Evolutionary conservation across 1,140 invertebrate genomes (phyloP).

Genomic region (Mycetomoellerius zeteki): DNA sequence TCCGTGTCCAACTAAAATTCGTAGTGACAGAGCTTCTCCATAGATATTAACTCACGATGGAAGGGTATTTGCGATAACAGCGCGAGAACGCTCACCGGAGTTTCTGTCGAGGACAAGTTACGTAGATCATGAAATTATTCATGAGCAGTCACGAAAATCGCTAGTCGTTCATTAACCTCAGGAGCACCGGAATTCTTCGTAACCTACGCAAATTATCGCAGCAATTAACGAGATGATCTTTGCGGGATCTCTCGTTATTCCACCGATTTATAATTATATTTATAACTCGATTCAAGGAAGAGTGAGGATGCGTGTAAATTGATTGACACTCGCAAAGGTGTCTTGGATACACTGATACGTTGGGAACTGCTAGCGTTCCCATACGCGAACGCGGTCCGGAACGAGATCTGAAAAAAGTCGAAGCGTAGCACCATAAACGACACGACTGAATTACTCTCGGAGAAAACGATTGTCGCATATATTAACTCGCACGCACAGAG

Average conservation of each 20-base stretch:
- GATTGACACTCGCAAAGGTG: background rate
- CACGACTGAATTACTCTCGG: slow-evolving; percentile 35
- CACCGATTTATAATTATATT: background rate
- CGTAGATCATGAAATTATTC: slow-evolving; percentile 65
- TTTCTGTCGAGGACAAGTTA: slow-evolving; percentile 52
- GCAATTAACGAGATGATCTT: slow-evolving; percentile 45
- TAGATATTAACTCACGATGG: slow-evolving; percentile 50
- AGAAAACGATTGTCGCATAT: slow-evolving; percentile 51
- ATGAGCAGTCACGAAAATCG: slow-evolving; percentile 67
- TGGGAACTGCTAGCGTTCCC: background rate
- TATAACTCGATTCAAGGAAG: background rate
- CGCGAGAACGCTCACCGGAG: slow-evolving; percentile 59
- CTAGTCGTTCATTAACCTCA: slow-evolving; percentile 62
- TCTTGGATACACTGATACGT: background rate
- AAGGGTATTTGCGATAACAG: slow-evolving; percentile 62
- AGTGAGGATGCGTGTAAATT: slow-evolving; percentile 6
- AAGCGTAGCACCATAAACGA: slow-evolving; percentile 24
- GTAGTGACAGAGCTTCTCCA: slow-evolving; percentile 40
- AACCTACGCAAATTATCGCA: slow-evolving; percentile 44
- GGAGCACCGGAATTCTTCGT: slow-evolving; percentile 24
- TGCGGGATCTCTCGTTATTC: background rate
- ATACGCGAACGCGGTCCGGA: background rate
- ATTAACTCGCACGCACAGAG: slow-evolving; percentile 51
- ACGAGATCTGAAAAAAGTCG: slow-evolving; percentile 11
- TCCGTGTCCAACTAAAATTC: slow-evolving; percentile 52